phyloP scores from a whole-genome alignment of 2,797 vertebrate species.

The Triplophysa yarkandensis region DNA sequence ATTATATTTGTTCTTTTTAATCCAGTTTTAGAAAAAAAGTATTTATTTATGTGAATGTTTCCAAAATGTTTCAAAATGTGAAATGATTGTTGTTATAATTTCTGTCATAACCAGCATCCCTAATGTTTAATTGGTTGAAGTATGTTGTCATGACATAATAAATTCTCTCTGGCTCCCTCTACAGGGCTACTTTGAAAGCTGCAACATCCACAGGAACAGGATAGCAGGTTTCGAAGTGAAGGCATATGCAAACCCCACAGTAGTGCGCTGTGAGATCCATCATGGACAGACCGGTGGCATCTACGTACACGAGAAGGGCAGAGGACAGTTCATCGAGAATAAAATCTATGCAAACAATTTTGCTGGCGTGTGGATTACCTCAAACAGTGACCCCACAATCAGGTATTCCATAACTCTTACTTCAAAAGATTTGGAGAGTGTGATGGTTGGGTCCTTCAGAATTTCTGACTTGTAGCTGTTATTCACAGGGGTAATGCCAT shows the following conservation, averaged over 20 bases:
- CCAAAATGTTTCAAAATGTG: too few relatives aligned
- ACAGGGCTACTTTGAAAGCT: slow-evolving; percentile 99
- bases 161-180: slow-evolving; percentile 51
- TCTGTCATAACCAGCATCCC: too few relatives aligned
- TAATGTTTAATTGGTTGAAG: too few relatives aligned
- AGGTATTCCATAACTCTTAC: slow-evolving; percentile 69
- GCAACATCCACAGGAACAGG: slow-evolving; percentile 98
- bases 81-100: too few relatives aligned
- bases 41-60: too few relatives aligned
- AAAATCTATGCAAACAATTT: slow-evolving; percentile 99
- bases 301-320: slow-evolving; percentile 98
- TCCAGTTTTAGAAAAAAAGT: too few relatives aligned
- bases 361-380: slow-evolving; percentile 99
- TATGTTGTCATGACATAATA: neutral
- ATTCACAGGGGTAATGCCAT: slow-evolving; percentile 92
- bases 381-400: slow-evolving; percentile 99
- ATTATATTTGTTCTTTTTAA: too few relatives aligned
- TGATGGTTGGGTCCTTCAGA: too few relatives aligned
- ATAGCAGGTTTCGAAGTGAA: slow-evolving; percentile 99
- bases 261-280: slow-evolving; percentile 98
- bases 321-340: slow-evolving; percentile 99
- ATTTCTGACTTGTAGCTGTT: neutral
- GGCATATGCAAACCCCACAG: slow-evolving; percentile 96
- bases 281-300: slow-evolving; percentile 98
- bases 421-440: neutral